Conservation (phyloP, 2,113 vertebrate species). For the human region GRCh38 chr4:115890001-115890500, state of each 20-base stretch:
- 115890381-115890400: not conserved
- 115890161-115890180: not conserved
- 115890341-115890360: conserved; percentile 3
- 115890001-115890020: not conserved
- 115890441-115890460: not conserved
- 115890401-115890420: not conserved
- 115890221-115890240: not conserved
- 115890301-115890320: not conserved
- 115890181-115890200: not conserved
- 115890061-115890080: not conserved
- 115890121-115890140: not conserved
- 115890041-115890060: not conserved
- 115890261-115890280: not conserved
- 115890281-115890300: not conserved
- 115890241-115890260: not conserved
- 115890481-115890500: not conserved
- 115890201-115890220: not conserved
- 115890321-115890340: not conserved
- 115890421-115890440: not conserved
- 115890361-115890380: not conserved
- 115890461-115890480: not conserved
- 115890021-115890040: not conserved
- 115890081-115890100: not conserved
- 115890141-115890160: not conserved
- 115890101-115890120: not conserved